These are phyloP conservation scores for Sebastes matsubarae DNA, from an alignment of 2,797 vertebrate species.

Conservation along the genomic window DNA sequence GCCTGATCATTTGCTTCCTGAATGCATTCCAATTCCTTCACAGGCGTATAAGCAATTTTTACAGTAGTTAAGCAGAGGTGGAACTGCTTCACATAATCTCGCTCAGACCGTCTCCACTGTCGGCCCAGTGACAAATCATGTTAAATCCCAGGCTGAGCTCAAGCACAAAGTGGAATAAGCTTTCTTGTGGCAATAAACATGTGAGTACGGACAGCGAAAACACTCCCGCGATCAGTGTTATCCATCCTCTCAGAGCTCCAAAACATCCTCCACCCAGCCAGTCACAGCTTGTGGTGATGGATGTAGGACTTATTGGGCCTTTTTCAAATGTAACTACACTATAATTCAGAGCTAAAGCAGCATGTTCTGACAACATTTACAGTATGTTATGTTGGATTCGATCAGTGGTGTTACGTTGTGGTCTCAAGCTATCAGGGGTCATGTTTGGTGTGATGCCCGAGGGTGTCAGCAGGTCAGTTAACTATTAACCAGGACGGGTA, in stretches of 20 bases:
- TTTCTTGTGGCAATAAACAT: slow-evolving; percentile 71
- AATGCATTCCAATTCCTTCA: slow-evolving; percentile 85
- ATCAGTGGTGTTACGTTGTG: background rate
- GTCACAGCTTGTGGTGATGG: slow-evolving; percentile 61
- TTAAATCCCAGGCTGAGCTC: slow-evolving; percentile 82
- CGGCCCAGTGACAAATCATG: slow-evolving; percentile 81
- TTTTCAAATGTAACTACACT: slow-evolving; percentile 33
- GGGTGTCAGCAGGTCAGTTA: slow-evolving; percentile 54
- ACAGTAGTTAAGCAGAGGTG: slow-evolving; percentile 86
- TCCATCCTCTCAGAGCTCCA: slow-evolving; percentile 50
- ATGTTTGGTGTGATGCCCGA: slow-evolving; percentile 29
- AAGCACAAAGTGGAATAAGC: slow-evolving; percentile 74
- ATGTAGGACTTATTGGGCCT: slow-evolving; percentile 51
- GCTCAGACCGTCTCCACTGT: slow-evolving; percentile 75
- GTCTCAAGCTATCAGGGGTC: slow-evolving; percentile 13
- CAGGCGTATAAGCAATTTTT: slow-evolving; percentile 87
- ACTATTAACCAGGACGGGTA: slow-evolving; percentile 44
- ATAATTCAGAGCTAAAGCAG: slow-evolving; percentile 41
- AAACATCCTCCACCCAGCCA: slow-evolving; percentile 56
- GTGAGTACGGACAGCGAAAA: slow-evolving; percentile 50
- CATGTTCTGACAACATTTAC: slow-evolving; percentile 26
- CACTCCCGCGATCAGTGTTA: slow-evolving; percentile 63
- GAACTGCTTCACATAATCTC: slow-evolving; percentile 85
- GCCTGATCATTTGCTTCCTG: slow-evolving; percentile 77
- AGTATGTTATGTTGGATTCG: background rate